These are phyloP conservation scores for Neuroscelio doddi DNA, from an alignment of 2,888 invertebrate species.

Conservation along the genomic window DNA sequence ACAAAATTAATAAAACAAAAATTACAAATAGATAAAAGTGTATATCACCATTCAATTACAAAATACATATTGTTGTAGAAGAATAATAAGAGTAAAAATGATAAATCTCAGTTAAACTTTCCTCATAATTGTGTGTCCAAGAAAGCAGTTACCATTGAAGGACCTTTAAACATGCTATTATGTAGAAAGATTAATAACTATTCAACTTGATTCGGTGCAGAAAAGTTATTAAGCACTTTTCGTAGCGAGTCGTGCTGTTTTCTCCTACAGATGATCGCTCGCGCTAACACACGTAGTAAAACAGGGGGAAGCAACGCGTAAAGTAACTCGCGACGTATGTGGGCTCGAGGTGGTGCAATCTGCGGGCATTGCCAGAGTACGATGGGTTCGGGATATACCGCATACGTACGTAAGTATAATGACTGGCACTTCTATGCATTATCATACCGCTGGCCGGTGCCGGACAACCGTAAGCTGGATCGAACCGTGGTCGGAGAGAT, in stretches of 20 bases:
- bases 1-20: too few relatives aligned
- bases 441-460: conserved; percentile 64
- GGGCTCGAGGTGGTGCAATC: conserved; percentile 38
- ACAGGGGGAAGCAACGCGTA: conserved; percentile 12
- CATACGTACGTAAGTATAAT: conserved; percentile 61
- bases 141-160: background rate
- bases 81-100: too few relatives aligned
- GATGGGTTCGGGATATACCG: conserved; percentile 20
- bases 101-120: too few relatives aligned
- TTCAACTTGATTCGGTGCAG: conserved; percentile 32
- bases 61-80: too few relatives aligned
- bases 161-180: conserved; percentile 2
- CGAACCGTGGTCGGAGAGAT: conserved; percentile 65
- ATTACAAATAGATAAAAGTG: too few relatives aligned
- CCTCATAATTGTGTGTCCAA: too few relatives aligned
- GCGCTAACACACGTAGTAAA: conserved; percentile 7
- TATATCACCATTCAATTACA: too few relatives aligned
- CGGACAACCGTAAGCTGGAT: conserved; percentile 59
- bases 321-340: conserved; percentile 38
- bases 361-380: too few relatives aligned
- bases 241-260: conserved; percentile 22
- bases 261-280: conserved; percentile 6
- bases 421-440: conserved; percentile 72
- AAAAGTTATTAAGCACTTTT: conserved; percentile 43
- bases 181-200: conserved; percentile 27